Percentiles rank a stretch among this genome's conserved stretches.
Evolutionary conservation across 2,797 vertebrate species (phyloP).

Genomic region (Sylvilagus floridanus): DNA sequence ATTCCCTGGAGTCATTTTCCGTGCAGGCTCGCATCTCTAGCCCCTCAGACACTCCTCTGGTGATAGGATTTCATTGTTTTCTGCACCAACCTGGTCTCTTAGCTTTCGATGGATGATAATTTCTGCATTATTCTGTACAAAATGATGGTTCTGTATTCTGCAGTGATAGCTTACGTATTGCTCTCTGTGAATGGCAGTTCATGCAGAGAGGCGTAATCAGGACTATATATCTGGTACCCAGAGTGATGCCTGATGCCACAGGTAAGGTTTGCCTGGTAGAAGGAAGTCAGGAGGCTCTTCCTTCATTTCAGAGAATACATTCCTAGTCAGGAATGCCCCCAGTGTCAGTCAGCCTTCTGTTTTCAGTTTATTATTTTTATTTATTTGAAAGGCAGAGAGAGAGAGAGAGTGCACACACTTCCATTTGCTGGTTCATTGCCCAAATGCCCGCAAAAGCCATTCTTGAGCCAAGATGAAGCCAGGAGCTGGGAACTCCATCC

Average conservation of each 20-base stretch:
- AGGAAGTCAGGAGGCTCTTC: background rate
- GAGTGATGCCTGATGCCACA: background rate
- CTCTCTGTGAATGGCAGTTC: no score
- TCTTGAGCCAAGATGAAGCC: no score
- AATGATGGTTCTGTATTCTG: no score
- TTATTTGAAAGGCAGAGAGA: no score
- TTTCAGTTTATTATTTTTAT: no score
- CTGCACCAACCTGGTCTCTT: background rate
- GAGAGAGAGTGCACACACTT: no score
- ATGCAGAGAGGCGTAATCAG: no score
- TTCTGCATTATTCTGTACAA: background rate
- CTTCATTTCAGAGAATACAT: background rate
- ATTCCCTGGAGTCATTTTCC: background rate
- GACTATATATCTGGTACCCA: background rate
- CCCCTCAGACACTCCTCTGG: background rate
- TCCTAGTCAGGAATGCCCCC: background rate
- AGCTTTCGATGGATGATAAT: background rate
- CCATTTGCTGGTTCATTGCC: no score
- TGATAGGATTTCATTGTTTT: background rate
- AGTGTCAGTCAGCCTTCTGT: background rate
- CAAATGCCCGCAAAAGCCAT: no score
- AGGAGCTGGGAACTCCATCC: no score
- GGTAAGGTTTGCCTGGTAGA: background rate
- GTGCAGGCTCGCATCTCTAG: background rate
- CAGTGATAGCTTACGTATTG: no score